phyloP scores from a whole-genome alignment of 2,888 invertebrate species.

The Phengaris arion region DNA sequence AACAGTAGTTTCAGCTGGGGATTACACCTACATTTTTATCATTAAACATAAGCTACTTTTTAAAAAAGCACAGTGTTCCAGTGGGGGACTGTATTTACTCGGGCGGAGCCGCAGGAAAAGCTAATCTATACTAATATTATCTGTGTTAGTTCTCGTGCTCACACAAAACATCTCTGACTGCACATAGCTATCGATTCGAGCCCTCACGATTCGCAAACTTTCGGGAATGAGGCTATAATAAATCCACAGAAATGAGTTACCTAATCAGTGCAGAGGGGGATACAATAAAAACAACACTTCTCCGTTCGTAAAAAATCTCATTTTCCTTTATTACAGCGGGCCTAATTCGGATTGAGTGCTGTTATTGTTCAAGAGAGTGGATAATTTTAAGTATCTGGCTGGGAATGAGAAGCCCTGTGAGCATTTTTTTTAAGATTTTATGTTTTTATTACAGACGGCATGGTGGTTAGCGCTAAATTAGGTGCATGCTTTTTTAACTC shows the following conservation, averaged over 20 bases:
- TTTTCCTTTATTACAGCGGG: slow-evolving; percentile 74
- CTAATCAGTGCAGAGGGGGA: slow-evolving; percentile 60
- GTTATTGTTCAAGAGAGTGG: slow-evolving; percentile 76
- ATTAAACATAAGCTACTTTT: no score
- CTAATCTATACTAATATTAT: no score
- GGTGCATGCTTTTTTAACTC: background rate
- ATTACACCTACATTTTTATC: no score
- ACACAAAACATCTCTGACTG: background rate
- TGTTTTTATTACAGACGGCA: background rate
- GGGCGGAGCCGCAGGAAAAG: no score
- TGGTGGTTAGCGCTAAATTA: background rate
- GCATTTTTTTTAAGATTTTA: slow-evolving; percentile 29
- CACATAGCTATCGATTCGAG: background rate
- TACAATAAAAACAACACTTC: slow-evolving; percentile 75
- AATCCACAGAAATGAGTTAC: slow-evolving; percentile 69
- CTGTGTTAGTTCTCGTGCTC: no score
- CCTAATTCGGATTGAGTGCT: slow-evolving; percentile 79
- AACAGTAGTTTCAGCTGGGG: no score
- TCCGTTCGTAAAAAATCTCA: slow-evolving; percentile 74
- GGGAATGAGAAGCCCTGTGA: slow-evolving; percentile 36
- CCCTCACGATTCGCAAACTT: background rate
- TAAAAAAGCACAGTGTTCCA: no score
- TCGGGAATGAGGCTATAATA: slow-evolving; percentile 66
- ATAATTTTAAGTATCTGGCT: slow-evolving; percentile 70
- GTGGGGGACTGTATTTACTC: no score